phyloP scores from a whole-genome alignment of 2,888 invertebrate species.

The Aleiodes testaceus region DNA sequence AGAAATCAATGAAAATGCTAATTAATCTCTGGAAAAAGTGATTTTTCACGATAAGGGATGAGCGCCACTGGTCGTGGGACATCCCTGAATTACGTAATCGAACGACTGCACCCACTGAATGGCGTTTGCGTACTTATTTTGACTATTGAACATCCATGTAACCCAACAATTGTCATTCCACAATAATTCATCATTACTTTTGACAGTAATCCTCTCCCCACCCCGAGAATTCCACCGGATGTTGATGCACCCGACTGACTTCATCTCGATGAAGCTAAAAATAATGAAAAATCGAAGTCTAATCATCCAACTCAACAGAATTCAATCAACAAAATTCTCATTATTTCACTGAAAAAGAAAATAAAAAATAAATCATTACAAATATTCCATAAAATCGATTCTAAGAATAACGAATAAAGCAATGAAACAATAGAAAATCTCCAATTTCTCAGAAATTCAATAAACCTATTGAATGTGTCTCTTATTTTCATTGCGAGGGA shows the following conservation, averaged over 20 bases:
- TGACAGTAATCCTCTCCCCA: slow-evolving; percentile 29
- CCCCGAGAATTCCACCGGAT: neutral
- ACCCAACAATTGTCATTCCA: neutral
- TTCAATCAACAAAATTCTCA: too few relatives aligned
- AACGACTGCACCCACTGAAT: slow-evolving; percentile 51
- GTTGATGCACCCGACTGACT: neutral
- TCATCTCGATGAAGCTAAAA: neutral
- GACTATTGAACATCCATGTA: neutral
- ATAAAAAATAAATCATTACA: too few relatives aligned
- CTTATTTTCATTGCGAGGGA: neutral
- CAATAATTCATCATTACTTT: slow-evolving; percentile 47
- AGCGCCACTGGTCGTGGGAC: slow-evolving; percentile 21
- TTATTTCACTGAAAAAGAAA: too few relatives aligned
- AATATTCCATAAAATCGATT: neutral
- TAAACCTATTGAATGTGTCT: neutral
- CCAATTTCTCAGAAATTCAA: neutral
- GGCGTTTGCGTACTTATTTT: slow-evolving; percentile 33
- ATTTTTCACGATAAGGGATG: slow-evolving; percentile 3
- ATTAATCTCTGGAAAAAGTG: neutral
- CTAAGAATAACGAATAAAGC: neutral
- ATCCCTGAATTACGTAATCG: slow-evolving; percentile 50
- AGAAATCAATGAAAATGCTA: neutral
- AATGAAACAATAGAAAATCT: neutral
- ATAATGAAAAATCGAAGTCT: neutral
- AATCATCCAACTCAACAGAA: too few relatives aligned